A percentile compares a stretch with the other conserved stretches of the same genome.
Evolutionary conservation across 2,888 invertebrate genomes (phyloP).

Genomic region (Epirrhoe alternata): DNA sequence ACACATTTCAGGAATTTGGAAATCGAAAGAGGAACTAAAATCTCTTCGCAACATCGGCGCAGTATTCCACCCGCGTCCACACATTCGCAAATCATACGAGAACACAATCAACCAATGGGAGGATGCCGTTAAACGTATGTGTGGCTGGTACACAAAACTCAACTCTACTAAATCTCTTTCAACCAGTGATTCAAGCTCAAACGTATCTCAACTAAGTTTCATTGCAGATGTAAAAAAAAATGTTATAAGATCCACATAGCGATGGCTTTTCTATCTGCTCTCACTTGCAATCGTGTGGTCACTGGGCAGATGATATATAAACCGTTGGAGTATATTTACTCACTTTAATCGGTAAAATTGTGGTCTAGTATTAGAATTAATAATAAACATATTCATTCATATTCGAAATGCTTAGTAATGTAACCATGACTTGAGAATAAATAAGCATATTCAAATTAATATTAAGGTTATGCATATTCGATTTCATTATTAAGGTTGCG

Average conservation of each 20-base stretch:
- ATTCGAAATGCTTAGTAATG: too few species aligned
- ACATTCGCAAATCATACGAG: slow-evolving; percentile 66
- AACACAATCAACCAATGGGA: slow-evolving; percentile 81
- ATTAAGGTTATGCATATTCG: too few species aligned
- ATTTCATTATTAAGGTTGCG: too few species aligned
- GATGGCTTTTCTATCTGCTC: slow-evolving; percentile 69
- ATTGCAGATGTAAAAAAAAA: slow-evolving; percentile 52
- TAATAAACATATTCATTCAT: too few species aligned
- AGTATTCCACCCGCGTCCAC: slow-evolving; percentile 84
- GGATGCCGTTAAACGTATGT: slow-evolving; percentile 83
- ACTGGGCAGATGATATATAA: slow-evolving; percentile 67
- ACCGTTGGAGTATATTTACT: slow-evolving; percentile 35
- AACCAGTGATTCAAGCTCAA: slow-evolving; percentile 54
- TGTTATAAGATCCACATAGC: slow-evolving; percentile 66
- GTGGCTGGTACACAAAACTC: slow-evolving; percentile 80
- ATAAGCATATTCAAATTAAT: too few species aligned
- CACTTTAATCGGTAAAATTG: slow-evolving; percentile 1
- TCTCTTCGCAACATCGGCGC: slow-evolving; percentile 85
- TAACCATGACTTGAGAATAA: too few species aligned
- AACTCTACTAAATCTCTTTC: slow-evolving; percentile 42
- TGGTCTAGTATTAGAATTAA: too few species aligned
- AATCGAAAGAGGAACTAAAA: slow-evolving; percentile 87
- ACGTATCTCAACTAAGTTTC: slow-evolving; percentile 58
- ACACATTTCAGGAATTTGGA: slow-evolving; percentile 88
- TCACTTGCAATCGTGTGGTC: slow-evolving; percentile 59